A percentile compares a stretch with the other conserved stretches of the same genome.
These are phyloP conservation scores for Erebia epiphron DNA, from an alignment of 2,888 invertebrate genomes.

Conservation along the genomic window DNA sequence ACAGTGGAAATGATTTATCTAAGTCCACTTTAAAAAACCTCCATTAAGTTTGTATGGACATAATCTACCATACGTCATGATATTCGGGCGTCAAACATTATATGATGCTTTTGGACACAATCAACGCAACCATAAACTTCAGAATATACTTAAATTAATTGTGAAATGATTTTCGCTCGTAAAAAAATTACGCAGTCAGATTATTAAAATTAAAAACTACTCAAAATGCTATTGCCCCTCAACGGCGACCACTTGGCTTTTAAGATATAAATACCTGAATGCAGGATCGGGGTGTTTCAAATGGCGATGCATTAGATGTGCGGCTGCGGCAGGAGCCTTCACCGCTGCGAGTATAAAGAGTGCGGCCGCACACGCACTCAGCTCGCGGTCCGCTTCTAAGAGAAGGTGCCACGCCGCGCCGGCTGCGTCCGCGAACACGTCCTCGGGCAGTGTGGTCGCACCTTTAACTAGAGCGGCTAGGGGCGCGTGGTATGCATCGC, in stretches of 20 bases:
- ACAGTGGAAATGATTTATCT: background rate
- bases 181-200: too few species aligned
- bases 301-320: constrained; percentile 94
- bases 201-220: too few species aligned
- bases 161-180: too few species aligned
- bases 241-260: background rate
- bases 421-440: constrained; percentile 93
- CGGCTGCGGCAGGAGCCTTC: constrained; percentile 93
- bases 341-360: constrained; percentile 97
- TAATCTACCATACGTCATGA: too few species aligned
- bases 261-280: constrained; percentile 80
- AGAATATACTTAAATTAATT: too few species aligned
- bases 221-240: too few species aligned
- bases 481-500: constrained; percentile 95
- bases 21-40: background rate
- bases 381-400: constrained; percentile 94
- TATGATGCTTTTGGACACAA: too few species aligned
- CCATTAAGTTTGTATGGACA: too few species aligned
- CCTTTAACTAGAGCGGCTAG: constrained; percentile 94
- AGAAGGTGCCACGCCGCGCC: constrained; percentile 98
- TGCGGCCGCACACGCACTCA: constrained; percentile 92
- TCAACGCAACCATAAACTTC: too few species aligned
- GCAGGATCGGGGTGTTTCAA: constrained; percentile 92
- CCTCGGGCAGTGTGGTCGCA: constrained; percentile 93
- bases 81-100: too few species aligned